Evolutionary conservation across 2,113 vertebrate genomes (phyloP), one percentile per base, ranked within the genome.

Genomic region (Rhinopithecus roxellana): DNA sequence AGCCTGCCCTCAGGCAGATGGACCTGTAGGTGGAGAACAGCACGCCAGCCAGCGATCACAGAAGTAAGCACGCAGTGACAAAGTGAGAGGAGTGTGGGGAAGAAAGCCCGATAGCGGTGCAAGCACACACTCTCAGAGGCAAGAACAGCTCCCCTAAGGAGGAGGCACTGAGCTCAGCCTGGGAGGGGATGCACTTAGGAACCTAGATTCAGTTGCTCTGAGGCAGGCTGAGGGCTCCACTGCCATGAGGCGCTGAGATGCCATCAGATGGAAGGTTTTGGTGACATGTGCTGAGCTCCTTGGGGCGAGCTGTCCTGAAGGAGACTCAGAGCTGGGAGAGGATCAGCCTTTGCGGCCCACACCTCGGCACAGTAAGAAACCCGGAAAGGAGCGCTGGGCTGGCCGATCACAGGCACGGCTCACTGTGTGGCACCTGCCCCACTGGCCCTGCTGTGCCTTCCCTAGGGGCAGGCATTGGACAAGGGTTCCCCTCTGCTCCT

Each of bases 131-230:
- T 1, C 25, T 8, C 12, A 3, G 27, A 14, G 45, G 9, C 17
- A 57, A 9, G 57, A 3, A 13, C 18, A n/a, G 27, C 84, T 64
- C 35, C 16, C 13, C 80, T 27, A 40, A 81, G 10, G 10, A 35
- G 2, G 64, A 8, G 40, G 38, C 10, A 12, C 9, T n/a, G 45
- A 4, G 0, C 35, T 0, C n/a, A 72, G 43, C 48, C 43, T 32
- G 27, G 77, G 77, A 64, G 25, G 59, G 25, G 25, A 27, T 64
- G 59, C 11, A 30, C 27, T 13, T 30, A 30, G 61, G 61, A 64
- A 13, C 22, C 48, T 74, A 8, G 67, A 13, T n/a, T 35, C 16
- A 17, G 17, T 40, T 32, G 43, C 17, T 57, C 59, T 0, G 16
- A 61, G 40, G 23, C 23, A n/a, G 12, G 12, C 20, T 12, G n/a